Percentiles rank a stretch among this genome's conserved stretches.
These are phyloP conservation scores for Phalacrocorax aristotelis DNA, from an alignment of 2,113 vertebrate genomes.

Conservation along the genomic window DNA sequence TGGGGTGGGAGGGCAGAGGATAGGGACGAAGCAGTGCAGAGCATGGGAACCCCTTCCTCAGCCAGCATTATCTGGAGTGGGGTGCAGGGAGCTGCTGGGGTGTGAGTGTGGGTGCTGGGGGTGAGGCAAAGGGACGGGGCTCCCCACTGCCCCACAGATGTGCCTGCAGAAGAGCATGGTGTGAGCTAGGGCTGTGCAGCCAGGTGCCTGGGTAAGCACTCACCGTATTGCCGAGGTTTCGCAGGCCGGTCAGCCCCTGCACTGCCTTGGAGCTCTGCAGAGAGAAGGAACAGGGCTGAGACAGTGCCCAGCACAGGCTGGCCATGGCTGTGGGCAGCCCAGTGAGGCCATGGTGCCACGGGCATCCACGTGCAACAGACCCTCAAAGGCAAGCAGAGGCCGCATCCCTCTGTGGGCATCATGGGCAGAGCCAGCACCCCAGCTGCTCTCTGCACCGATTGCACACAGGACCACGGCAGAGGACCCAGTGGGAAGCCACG, in stretches of 20 bases:
- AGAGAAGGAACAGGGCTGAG: slow-evolving; percentile 1
- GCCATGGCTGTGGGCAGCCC: not conserved
- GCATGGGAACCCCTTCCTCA: not conserved
- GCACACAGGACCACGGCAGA: rapidly evolving
- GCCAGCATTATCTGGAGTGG: rapidly evolving
- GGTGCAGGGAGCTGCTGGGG: not conserved
- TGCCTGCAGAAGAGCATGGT: not conserved
- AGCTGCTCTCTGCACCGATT: not conserved
- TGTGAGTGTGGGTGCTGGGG: rapidly evolving
- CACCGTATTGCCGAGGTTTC: slow-evolving; percentile 96
- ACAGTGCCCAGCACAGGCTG: not conserved
- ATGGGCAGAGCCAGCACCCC: not conserved
- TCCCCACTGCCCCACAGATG: not conserved
- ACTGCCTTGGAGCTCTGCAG: slow-evolving; percentile 88
- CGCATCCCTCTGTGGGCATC: not conserved
- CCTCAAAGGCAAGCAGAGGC: not conserved
- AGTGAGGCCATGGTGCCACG: not conserved
- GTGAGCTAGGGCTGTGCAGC: rapidly evolving
- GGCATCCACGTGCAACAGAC: not conserved
- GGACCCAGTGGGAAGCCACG: rapidly evolving
- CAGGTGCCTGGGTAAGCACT: slow-evolving; percentile 40
- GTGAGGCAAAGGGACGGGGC: rapidly evolving
- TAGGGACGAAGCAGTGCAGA: not conserved
- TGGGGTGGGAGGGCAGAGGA: not conserved
- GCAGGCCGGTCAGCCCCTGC: slow-evolving; percentile 91